Base-by-base conservation (phyloP, 2,113 vertebrate species). In the Sinocyclocheilus grahami region DNA sequence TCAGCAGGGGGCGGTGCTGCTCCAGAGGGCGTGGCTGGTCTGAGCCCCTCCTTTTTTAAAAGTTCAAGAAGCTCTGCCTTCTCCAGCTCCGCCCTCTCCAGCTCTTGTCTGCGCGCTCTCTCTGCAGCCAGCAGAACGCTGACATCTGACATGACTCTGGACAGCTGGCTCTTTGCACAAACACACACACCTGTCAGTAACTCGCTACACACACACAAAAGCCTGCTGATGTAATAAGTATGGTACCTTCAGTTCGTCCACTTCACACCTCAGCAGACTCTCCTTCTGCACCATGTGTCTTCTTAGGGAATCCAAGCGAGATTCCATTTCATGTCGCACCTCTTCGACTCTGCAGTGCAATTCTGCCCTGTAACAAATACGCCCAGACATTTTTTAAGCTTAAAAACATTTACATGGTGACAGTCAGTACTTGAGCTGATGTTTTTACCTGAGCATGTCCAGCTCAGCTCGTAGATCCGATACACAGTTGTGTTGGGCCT, bases 281-380 rank as follows among this genome's bases (percentile, higher is more conserved):
- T 97, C 96, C 89, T 97, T 97, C 91, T 97, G 96, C 89, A 97
- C 96, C 97, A 97, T 97, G 89, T 98, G 96, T 88, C 96, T 95
- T 90, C 96, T 96, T 92, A 97, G 96, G 2, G 96, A 97, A 92
- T 97, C 96, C 92, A 97, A 91, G 48, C 96, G 94, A 33, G 96
- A 97, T 90, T 97, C 96, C 96, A 97, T 97, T 92, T 97, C 96
- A 84, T 94, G 94, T 86, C 96, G 96, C 91, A 96, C 93, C 86
- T 97, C 96, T 87, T 97, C 96, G 85, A 97, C 93, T 92, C 96
- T 97, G 88, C 95, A 96, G 91, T 96, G 93, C 94, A 97, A 95
- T 91, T 97, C 96, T 63, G 95, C 95, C 92, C 96, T 98, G 78
- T 88, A 89, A 92, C 14, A 48, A 62, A 78, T 7, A 76, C 0